Evolutionary conservation across 1,140 invertebrate species (phyloP).

Genomic region (Sogatella furcifera): DNA sequence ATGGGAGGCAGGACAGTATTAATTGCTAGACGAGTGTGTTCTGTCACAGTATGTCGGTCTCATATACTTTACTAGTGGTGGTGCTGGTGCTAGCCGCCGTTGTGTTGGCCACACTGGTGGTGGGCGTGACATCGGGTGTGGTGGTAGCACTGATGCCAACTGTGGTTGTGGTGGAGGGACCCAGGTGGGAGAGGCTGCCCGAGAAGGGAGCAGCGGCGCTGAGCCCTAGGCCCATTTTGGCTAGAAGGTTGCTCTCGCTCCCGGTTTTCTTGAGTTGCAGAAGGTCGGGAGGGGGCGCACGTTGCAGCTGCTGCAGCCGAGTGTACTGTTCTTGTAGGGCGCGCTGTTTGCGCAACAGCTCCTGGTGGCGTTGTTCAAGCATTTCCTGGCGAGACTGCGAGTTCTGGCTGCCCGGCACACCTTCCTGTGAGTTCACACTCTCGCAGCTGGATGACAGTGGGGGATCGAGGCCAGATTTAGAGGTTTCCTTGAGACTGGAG

Average conservation of each 20-base stretch:
- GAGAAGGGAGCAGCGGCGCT: slow-evolving; percentile 44
- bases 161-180: slow-evolving; percentile 27
- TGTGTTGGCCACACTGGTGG: slow-evolving; percentile 26
- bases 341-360: slow-evolving; percentile 72
- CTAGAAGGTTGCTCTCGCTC: slow-evolving; percentile 75
- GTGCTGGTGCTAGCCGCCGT: slow-evolving; percentile 28
- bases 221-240: slow-evolving; percentile 65
- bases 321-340: slow-evolving; percentile 82
- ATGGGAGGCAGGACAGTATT: not conserved
- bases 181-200: slow-evolving; percentile 50
- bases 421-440: slow-evolving; percentile 65
- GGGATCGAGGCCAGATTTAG: slow-evolving; percentile 22
- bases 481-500: slow-evolving; percentile 29
- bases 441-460: slow-evolving; percentile 50
- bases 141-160: slow-evolving; percentile 32
- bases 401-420: slow-evolving; percentile 27
- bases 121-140: not conserved
- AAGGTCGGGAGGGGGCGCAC: slow-evolving; percentile 48
- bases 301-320: slow-evolving; percentile 70
- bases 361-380: slow-evolving; percentile 74
- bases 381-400: slow-evolving; percentile 53
- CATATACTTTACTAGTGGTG: slow-evolving; percentile 64
- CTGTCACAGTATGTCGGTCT: slow-evolving; percentile 78
- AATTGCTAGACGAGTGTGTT: slow-evolving; percentile 3
- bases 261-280: slow-evolving; percentile 72